A percentile compares a stretch with the other conserved stretches of the same genome.
Evolutionary conservation across 2,113 vertebrate species (phyloP).

Genomic region (Tor tambroides): DNA sequence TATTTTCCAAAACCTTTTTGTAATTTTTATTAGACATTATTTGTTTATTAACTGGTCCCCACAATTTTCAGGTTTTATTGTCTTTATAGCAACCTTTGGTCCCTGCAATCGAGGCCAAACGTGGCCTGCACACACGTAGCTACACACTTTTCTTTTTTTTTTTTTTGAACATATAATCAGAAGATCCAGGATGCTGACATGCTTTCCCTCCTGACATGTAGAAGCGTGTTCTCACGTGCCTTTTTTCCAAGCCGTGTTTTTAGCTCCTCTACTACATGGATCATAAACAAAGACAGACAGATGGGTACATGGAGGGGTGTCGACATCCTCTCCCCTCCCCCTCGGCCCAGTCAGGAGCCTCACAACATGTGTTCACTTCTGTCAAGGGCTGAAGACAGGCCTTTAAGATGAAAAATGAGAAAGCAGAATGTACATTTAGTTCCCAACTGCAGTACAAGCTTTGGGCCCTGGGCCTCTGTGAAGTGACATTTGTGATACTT

Average conservation of each 20-base stretch:
- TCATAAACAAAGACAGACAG: constrained; percentile 37
- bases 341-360: constrained; percentile 13
- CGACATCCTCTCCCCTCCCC: constrained; percentile 9
- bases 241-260: constrained; percentile 22
- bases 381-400: background rate
- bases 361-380: constrained; percentile 31
- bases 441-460: background rate
- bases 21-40: background rate
- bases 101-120: background rate
- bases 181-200: background rate
- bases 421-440: background rate
- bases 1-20: background rate
- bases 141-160: background rate
- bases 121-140: background rate
- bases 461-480: background rate
- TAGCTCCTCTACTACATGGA: background rate
- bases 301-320: constrained; percentile 38
- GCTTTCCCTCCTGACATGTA: constrained; percentile 7
- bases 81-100: background rate
- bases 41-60: background rate
- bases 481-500: background rate
- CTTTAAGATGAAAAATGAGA: constrained; percentile 25
- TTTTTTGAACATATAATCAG: background rate
- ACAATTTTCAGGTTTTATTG: background rate
- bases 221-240: background rate